Conservation (phyloP, 2,113 vertebrate species). For the Ranitomeya imitator region DNA sequence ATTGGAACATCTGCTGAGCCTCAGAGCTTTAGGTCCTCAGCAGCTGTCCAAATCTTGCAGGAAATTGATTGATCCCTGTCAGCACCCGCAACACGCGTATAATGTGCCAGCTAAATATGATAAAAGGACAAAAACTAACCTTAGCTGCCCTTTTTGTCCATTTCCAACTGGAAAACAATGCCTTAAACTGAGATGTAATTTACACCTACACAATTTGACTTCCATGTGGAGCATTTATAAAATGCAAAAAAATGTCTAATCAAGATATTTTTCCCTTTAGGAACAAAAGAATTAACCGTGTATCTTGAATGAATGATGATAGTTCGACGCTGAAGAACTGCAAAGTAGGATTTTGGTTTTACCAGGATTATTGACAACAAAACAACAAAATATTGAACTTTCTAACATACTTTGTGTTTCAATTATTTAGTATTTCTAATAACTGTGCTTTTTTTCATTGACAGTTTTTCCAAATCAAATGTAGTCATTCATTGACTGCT, state of each 20-base stretch:
- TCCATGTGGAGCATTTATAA: background rate
- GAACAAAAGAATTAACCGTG: background rate
- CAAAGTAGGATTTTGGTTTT: background rate
- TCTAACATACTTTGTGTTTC: background rate
- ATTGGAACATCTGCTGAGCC: slow-evolving; percentile 75
- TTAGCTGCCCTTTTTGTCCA: slow-evolving; percentile 19
- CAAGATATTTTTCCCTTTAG: background rate
- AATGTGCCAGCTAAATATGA: slow-evolving; percentile 40
- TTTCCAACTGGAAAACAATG: background rate
- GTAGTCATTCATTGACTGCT: too few species aligned
- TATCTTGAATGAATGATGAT: background rate
- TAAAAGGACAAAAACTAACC: slow-evolving; percentile 40
- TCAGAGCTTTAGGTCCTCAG: slow-evolving; percentile 72
- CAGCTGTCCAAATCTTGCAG: slow-evolving; percentile 85
- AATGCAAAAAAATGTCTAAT: background rate
- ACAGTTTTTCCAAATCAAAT: too few species aligned
- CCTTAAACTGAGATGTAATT: slow-evolving; percentile 15
- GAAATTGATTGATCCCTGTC: slow-evolving; percentile 80
- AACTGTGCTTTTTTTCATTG: too few species aligned
- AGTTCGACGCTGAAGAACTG: background rate
- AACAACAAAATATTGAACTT: background rate
- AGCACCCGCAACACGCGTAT: slow-evolving; percentile 70
- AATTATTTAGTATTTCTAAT: background rate
- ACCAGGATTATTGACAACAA: too few species aligned
- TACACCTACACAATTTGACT: background rate